Base-by-base conservation (phyloP, 2,797 vertebrate species). In the Notamacropus eugenii region DNA sequence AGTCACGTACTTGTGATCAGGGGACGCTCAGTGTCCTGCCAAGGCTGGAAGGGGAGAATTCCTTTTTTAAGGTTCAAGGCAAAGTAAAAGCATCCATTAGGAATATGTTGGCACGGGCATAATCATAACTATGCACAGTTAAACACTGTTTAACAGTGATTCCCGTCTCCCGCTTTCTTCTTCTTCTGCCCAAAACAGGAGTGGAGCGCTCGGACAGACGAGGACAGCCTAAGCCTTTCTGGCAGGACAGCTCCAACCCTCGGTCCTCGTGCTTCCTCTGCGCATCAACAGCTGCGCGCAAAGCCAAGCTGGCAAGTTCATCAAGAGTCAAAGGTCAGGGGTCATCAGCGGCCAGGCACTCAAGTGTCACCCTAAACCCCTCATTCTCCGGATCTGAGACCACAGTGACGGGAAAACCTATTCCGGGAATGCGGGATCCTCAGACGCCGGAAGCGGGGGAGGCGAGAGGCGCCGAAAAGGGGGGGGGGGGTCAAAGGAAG, bases 181-280 rank as follows among this genome's bases (percentile, higher is more conserved):
- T 67, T 67, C n/a, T 67, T 19, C 34, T 19, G 62, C 34, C 0
- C 34, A n/a, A 27, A 46, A 87, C 1, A 87, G 46, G 46, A 10
- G 19, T 1, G 0, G 74, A 8, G 9, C 8, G 0, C 3, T 11
- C 0, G 9, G 67, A 22, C 16, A 1, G 67, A 40, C 16, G 8
- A 2, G 19, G 2, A 24, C 1, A n/a, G 19, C n/a, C 8, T 22
- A 1, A 22, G 67, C 67, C 40, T 40, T 40, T 40, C 67, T n/a
- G 67, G n/a, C 19, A 34, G 0, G 19, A 24, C 5, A 8, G 67
- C 67, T 40, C n/a, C 6, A 82, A 10, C 67, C 22, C 29, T 40
- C 3, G 19, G 67, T 24, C n/a, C 67, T 40, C n/a, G 0, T 46
- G 67, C n/a, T 82, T 46, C 19, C 6, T 46, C n/a, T 0, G n/a